Percentiles rank a stretch among this genome's conserved stretches.
Evolutionary conservation across 1,140 invertebrate genomes (phyloP).

Genomic region (Melipona quadrifasciata): DNA sequence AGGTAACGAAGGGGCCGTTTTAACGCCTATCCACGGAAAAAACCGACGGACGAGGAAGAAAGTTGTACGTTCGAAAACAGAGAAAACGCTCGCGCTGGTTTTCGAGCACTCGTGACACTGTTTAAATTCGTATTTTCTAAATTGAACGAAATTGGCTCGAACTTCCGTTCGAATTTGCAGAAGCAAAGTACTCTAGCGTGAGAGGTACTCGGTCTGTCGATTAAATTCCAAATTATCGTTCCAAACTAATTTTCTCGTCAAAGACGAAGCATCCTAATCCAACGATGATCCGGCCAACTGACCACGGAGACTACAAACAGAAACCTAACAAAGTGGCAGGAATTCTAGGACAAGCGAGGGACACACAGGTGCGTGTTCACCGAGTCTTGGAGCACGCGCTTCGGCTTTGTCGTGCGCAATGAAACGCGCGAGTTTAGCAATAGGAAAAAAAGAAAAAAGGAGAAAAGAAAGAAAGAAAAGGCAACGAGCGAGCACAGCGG

Average conservation of each 20-base stretch:
- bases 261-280: not conserved
- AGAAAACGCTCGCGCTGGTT: not conserved
- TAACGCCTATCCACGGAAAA: slow-evolving; percentile 17
- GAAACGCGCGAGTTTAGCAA: slow-evolving; percentile 54
- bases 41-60: not conserved
- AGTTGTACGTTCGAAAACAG: not conserved
- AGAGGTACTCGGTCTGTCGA: too few relatives aligned
- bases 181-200: too few relatives aligned
- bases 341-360: not conserved
- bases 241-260: too few relatives aligned
- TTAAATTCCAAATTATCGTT: too few relatives aligned
- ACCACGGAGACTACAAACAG: not conserved
- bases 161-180: too few relatives aligned
- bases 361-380: slow-evolving; percentile 16
- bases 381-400: not conserved
- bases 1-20: slow-evolving; percentile 31
- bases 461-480: too few relatives aligned
- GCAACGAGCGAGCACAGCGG: slow-evolving; percentile 14
- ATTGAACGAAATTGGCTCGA: too few relatives aligned
- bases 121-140: not conserved
- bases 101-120: not conserved
- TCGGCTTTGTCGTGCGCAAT: slow-evolving; percentile 48
- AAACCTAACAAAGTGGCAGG: not conserved
- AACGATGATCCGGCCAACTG: not conserved
- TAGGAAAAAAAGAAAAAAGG: slow-evolving; percentile 40